These are phyloP conservation scores for Stenoptilia bipunctidactyla DNA, from an alignment of 2,888 invertebrate genomes.

Conservation along the genomic window DNA sequence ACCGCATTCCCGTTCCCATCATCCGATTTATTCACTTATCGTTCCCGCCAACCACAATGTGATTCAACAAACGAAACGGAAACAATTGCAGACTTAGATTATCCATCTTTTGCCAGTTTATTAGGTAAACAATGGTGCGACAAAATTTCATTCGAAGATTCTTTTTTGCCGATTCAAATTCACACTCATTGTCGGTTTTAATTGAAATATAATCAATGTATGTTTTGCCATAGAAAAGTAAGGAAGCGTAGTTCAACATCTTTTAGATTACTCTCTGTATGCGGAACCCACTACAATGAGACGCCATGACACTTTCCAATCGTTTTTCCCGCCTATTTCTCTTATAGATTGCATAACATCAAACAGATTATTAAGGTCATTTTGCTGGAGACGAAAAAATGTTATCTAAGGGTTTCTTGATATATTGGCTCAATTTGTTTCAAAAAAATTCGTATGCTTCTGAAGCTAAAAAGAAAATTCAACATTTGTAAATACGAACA, in stretches of 20 bases:
- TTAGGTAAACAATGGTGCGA: no score
- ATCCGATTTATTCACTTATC: conserved; percentile 4
- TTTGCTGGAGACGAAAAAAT: not conserved
- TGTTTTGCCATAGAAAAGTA: conserved; percentile 11
- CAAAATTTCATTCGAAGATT: no score
- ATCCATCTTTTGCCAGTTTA: no score
- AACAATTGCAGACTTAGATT: conserved; percentile 2
- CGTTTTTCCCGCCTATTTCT: conserved; percentile 37
- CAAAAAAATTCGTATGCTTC: no score
- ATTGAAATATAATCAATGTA: conserved; percentile 15
- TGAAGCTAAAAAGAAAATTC: no score
- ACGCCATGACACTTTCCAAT: conserved; percentile 40
- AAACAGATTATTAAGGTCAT: conserved; percentile 16
- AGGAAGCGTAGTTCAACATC: conserved; percentile 16
- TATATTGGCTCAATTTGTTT: no score
- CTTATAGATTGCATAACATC: conserved; percentile 18
- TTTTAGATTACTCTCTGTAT: conserved; percentile 18
- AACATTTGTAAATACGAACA: no score
- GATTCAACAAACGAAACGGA: conserved; percentile 5
- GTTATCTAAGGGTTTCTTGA: not conserved
- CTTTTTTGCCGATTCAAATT: no score
- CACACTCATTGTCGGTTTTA: conserved; percentile 7
- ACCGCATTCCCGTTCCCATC: conserved; percentile 2
- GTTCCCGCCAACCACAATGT: conserved; percentile 10
- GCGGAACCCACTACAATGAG: conserved; percentile 24